Conservation (phyloP, 2,888 invertebrate species). For the Troglohyphantes excavatus region DNA sequence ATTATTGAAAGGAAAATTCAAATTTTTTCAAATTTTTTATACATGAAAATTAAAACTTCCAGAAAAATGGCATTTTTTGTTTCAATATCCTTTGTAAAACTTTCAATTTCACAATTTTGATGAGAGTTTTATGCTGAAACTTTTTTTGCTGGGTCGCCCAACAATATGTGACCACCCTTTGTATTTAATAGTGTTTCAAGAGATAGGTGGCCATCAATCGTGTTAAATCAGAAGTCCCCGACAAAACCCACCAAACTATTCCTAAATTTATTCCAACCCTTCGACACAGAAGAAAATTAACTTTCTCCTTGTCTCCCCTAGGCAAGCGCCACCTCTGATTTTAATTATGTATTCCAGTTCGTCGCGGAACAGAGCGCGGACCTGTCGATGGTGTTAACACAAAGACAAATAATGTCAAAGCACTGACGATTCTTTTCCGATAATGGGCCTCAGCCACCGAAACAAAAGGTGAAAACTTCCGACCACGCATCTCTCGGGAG, state of each 20-base stretch:
- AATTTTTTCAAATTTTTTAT: no score
- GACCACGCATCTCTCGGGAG: constrained; percentile 45
- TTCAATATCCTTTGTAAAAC: no score
- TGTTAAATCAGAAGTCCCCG: no score
- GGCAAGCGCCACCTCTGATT: constrained; percentile 4
- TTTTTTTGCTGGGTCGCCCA: no score
- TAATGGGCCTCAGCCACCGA: constrained; percentile 44
- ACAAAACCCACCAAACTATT: background rate
- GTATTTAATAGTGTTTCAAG: no score
- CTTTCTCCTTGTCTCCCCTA: background rate
- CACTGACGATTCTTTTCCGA: constrained; percentile 62
- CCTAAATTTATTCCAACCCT: background rate
- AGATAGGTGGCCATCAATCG: no score
- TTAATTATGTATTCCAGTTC: constrained; percentile 74
- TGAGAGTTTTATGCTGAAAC: no score
- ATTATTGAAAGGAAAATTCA: no score
- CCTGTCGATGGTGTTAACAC: constrained; percentile 69
- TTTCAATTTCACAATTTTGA: no score
- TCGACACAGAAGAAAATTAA: constrained; percentile 2
- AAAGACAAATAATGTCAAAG: constrained; percentile 75
- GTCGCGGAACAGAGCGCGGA: constrained; percentile 16
- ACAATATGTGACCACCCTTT: no score
- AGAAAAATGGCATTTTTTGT: no score
- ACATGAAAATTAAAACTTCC: no score
- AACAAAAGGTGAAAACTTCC: constrained; percentile 65